Evolutionary conservation across 2,113 vertebrate species (phyloP).

Genomic region (Myxocyprinus asiaticus): DNA sequence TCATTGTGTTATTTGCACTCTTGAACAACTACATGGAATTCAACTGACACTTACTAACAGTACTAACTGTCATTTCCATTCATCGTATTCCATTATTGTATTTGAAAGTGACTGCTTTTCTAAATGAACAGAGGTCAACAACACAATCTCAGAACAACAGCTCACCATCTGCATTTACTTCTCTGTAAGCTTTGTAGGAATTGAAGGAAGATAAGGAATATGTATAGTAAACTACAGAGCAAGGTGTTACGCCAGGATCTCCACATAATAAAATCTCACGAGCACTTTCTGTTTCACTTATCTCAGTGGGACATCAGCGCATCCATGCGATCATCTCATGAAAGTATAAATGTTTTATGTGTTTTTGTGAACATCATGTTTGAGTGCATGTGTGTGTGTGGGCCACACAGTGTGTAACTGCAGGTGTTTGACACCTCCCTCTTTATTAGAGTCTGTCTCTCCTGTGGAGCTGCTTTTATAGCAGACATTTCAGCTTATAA

Average conservation of each 20-base stretch:
- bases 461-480: slow-evolving; percentile 55
- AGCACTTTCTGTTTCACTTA: slow-evolving; percentile 22
- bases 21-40: no score
- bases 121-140: no score
- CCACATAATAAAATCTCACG: slow-evolving; percentile 26
- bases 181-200: no score
- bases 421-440: slow-evolving; percentile 67
- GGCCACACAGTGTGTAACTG: slow-evolving; percentile 73
- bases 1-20: no score
- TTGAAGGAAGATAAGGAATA: no score
- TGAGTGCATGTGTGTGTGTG: slow-evolving; percentile 29
- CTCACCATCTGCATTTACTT: no score
- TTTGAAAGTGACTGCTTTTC: no score
- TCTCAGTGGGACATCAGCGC: slow-evolving; percentile 35
- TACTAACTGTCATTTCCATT: no score
- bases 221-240: neutral
- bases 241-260: slow-evolving; percentile 17
- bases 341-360: slow-evolving; percentile 33
- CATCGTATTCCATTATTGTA: no score
- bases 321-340: slow-evolving; percentile 37
- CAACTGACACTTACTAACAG: no score
- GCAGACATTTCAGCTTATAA: slow-evolving; percentile 64
- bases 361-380: neutral
- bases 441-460: slow-evolving; percentile 62
- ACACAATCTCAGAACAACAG: no score